Conservation (phyloP, 2,888 invertebrate genomes). For the Andrena trimmerana region DNA sequence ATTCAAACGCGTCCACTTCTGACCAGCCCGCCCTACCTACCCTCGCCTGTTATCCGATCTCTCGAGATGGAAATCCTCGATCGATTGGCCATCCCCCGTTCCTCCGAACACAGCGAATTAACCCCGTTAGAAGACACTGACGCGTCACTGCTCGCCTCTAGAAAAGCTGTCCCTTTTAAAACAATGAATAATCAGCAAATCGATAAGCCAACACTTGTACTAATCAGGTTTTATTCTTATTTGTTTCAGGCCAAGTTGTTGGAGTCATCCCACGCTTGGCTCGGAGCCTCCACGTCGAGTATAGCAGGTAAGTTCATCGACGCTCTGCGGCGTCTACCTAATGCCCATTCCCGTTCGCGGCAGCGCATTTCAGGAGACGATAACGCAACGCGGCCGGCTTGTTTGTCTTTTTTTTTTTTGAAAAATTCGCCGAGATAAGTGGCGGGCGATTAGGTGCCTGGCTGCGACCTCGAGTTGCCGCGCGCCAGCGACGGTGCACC, state of each 20-base stretch:
- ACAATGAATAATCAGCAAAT: no score
- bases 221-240: conserved; percentile 72
- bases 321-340: conserved; percentile 45
- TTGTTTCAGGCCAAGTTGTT: conserved; percentile 95
- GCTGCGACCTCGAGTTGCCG: neutral
- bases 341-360: conserved; percentile 34
- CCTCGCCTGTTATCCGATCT: neutral
- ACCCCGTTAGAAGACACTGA: no score
- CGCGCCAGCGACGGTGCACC: neutral
- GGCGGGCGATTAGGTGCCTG: neutral
- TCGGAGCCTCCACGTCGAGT: conserved; percentile 95
- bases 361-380: conserved; percentile 63
- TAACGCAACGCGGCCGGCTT: conserved; percentile 1
- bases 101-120: no score
- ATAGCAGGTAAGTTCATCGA: conserved; percentile 92
- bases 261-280: conserved; percentile 97
- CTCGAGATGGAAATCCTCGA: neutral
- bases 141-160: no score
- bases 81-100: neutral
- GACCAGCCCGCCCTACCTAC: neutral
- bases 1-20: conserved; percentile 2
- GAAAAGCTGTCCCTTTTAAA: no score
- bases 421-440: neutral
- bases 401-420: neutral
- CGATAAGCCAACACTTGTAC: neutral